Conservation (phyloP, 2,797 vertebrate genomes). For the Acanthurus leucopareius region DNA sequence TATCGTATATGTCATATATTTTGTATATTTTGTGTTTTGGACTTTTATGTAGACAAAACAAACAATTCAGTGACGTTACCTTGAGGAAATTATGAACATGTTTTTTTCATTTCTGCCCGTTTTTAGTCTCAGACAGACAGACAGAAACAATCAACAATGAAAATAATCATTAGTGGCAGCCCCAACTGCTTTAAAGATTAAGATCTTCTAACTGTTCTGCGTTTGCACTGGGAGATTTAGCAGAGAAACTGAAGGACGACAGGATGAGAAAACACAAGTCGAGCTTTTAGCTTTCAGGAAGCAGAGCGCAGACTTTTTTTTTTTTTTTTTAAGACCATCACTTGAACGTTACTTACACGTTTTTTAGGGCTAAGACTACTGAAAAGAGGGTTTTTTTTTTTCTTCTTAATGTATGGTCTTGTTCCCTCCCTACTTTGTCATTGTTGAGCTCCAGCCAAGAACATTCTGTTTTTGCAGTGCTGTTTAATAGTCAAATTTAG, state of each 20-base stretch:
- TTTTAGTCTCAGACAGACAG: background rate
- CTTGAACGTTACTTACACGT: conserved; percentile 8
- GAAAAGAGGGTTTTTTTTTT: conserved; percentile 58
- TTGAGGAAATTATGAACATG: background rate
- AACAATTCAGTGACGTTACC: background rate
- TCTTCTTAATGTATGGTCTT: conserved; percentile 80
- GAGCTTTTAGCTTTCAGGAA: conserved; percentile 28
- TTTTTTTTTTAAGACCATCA: conserved; percentile 23
- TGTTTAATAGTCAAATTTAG: conserved; percentile 86
- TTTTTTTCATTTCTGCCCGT: background rate
- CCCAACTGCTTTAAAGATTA: background rate
- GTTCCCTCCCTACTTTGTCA: conserved; percentile 82
- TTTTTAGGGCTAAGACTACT: conserved; percentile 58
- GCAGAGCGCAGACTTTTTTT: conserved; percentile 23
- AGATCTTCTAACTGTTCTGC: background rate
- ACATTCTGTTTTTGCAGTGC: conserved; percentile 86
- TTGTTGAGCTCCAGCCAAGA: conserved; percentile 86
- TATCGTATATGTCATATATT: background rate
- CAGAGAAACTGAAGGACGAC: conserved; percentile 20
- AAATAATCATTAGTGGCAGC: background rate
- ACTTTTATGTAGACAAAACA: background rate
- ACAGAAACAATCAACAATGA: background rate
- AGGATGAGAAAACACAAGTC: background rate
- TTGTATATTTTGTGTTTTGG: background rate
- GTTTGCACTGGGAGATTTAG: conserved; percentile 8